These are phyloP conservation scores for Sturnira hondurensis DNA, from an alignment of 2,113 vertebrate species.

Conservation along the genomic window DNA sequence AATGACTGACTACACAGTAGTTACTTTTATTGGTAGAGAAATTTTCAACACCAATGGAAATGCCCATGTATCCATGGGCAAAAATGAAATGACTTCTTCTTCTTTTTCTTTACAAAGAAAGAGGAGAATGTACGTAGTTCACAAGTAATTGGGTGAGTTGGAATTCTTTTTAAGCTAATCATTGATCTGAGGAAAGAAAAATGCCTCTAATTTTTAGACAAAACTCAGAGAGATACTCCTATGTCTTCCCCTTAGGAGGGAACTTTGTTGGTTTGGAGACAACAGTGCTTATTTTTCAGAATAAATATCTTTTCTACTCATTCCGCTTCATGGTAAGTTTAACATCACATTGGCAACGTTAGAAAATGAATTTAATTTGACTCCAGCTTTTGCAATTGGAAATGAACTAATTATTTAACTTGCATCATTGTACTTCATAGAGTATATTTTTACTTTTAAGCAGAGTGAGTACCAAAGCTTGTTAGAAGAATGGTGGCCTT, in stretches of 20 bases:
- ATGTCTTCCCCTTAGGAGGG: background rate
- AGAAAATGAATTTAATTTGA: background rate
- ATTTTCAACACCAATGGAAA: background rate
- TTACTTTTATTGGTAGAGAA: background rate
- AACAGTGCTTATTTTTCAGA: background rate
- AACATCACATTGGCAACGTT: background rate
- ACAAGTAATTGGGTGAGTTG: background rate
- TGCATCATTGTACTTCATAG: background rate
- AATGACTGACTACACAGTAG: background rate
- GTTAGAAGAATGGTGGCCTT: background rate
- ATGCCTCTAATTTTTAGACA: background rate
- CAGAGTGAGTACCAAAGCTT: background rate
- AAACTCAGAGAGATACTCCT: background rate
- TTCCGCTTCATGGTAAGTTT: background rate
- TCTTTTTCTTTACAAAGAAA: background rate
- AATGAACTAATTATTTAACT: background rate
- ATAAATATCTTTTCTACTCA: background rate
- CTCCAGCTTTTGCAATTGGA: background rate
- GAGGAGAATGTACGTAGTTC: background rate
- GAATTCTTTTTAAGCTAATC: background rate
- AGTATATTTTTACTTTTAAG: background rate
- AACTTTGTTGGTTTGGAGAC: background rate
- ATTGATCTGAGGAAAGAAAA: background rate
- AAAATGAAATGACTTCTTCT: background rate
- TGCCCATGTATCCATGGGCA: background rate